Conservation (phyloP, 2,113 vertebrate species). For the Carassius auratus region DNA sequence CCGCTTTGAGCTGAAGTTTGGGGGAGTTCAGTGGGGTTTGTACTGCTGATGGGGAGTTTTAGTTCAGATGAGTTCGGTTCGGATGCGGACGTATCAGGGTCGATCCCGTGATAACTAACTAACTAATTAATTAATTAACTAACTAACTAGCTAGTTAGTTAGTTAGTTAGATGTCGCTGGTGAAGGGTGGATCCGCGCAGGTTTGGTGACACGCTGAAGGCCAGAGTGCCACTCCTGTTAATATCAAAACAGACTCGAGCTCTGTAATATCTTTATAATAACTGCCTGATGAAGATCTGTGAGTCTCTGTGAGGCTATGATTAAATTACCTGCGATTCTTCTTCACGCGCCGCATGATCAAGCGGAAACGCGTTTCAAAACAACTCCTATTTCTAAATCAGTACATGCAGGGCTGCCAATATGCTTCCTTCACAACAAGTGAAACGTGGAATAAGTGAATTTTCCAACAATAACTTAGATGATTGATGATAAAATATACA, state of each 20-base stretch:
- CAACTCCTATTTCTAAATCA: not conserved
- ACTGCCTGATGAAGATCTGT: not conserved
- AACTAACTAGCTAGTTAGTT: no score
- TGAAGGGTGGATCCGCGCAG: not conserved
- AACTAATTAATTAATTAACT: not conserved
- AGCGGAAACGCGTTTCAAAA: not conserved
- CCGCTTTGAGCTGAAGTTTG: not conserved
- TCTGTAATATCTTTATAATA: not conserved
- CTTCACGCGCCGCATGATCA: not conserved
- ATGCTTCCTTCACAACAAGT: not conserved
- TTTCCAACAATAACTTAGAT: not conserved
- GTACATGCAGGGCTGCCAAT: not conserved
- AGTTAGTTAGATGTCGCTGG: not conserved
- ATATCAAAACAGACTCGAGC: not conserved
- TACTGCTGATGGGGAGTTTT: not conserved
- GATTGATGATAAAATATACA: not conserved
- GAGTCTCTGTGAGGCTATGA: not conserved
- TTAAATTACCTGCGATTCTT: not conserved
- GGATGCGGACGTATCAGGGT: not conserved
- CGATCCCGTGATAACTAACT: not conserved
- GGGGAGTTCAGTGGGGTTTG: not conserved
- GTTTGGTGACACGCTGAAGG: slow-evolving; percentile 4
- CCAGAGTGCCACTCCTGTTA: slow-evolving; percentile 25
- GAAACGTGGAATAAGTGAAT: not conserved
- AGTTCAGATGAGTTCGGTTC: not conserved